Evolutionary conservation across 2,797 vertebrate species (phyloP).

Genomic region (Darevskia nairensis): DNA sequence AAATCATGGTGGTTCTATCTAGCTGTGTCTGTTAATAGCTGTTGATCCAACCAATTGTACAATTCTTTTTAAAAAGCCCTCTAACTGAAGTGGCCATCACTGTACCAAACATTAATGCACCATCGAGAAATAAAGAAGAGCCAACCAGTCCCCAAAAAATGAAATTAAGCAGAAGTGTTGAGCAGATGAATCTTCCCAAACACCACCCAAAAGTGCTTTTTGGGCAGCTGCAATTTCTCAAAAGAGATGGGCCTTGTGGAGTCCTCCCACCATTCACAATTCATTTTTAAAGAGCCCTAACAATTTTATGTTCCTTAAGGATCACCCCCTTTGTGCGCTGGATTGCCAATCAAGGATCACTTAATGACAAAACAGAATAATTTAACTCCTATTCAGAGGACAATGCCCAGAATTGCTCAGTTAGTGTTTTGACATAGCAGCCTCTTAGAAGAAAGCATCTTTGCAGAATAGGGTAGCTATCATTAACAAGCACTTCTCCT

Average conservation of each 20-base stretch:
- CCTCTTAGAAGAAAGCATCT: slow-evolving; percentile 77
- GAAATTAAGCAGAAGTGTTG: slow-evolving; percentile 5
- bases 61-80: too few relatives aligned
- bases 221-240: slow-evolving; percentile 39
- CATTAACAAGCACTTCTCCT: slow-evolving; percentile 84
- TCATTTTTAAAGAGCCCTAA: slow-evolving; percentile 77
- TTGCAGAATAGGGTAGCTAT: slow-evolving; percentile 84
- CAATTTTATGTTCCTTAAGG: slow-evolving; percentile 87
- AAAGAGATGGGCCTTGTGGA: slow-evolving; percentile 55
- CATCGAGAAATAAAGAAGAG: not conserved
- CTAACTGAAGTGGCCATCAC: not conserved
- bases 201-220: not conserved
- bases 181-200: slow-evolving; percentile 21
- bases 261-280: slow-evolving; percentile 82
- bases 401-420: slow-evolving; percentile 81
- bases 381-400: slow-evolving; percentile 84
- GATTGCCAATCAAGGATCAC: slow-evolving; percentile 88
- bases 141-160: slow-evolving; percentile 18
- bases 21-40: not conserved
- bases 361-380: slow-evolving; percentile 88
- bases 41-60: not conserved
- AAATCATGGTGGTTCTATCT: not conserved
- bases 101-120: not conserved
- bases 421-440: slow-evolving; percentile 80
- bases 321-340: slow-evolving; percentile 83